Conservation (phyloP, 2,113 vertebrate genomes). For the Microcebus griseorufus region DNA sequence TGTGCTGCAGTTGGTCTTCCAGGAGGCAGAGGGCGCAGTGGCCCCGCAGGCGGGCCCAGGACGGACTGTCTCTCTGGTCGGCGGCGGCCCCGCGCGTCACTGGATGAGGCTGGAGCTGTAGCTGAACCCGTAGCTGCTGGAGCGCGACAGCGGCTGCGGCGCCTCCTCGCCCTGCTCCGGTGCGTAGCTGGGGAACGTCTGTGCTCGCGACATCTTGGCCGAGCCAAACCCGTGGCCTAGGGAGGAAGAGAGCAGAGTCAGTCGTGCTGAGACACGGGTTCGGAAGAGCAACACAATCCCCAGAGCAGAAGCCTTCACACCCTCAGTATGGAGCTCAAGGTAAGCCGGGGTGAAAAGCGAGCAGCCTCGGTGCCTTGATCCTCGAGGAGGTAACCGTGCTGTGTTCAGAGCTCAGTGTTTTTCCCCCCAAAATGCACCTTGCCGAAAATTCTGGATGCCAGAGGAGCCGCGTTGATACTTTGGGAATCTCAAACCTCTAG, state of each 20-base stretch:
- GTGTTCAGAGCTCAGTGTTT: rapidly evolving
- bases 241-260: not conserved
- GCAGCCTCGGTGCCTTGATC: rapidly evolving
- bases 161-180: conserved; percentile 89
- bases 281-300: not conserved
- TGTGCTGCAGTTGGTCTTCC: conserved; percentile 74
- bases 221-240: conserved; percentile 89
- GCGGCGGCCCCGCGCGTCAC: conserved; percentile 85
- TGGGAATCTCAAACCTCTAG: not conserved
- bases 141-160: conserved; percentile 90
- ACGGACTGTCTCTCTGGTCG: conserved; percentile 78
- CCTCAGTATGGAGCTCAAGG: rapidly evolving
- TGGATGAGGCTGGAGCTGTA: conserved; percentile 92
- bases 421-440: not conserved
- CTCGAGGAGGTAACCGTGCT: not conserved
- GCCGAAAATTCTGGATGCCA: not conserved
- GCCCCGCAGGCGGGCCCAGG: conserved; percentile 79
- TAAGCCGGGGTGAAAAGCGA: not conserved
- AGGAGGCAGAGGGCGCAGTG: conserved; percentile 41
- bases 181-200: conserved; percentile 96
- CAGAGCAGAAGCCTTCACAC: not conserved
- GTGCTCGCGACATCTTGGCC: conserved; percentile 93
- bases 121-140: conserved; percentile 91
- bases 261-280: not conserved
- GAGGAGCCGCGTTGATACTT: not conserved